A percentile compares a stretch with the other conserved stretches of the same genome.
phyloP scores from a whole-genome alignment of 2,113 vertebrate species.

The Odocoileus hemionus region DNA sequence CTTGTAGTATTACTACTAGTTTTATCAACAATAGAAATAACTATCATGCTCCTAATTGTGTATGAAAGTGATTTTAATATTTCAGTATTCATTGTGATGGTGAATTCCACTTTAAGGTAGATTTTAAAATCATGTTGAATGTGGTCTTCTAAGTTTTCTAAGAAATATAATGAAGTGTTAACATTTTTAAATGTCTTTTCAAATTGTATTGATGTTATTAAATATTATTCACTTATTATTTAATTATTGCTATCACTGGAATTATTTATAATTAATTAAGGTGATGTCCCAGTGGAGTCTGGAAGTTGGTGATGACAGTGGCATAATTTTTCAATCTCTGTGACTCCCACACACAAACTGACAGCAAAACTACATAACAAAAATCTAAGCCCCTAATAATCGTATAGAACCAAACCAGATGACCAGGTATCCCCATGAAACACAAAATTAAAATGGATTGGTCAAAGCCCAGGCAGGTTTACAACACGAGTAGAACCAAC shows the following conservation, averaged over 20 bases:
- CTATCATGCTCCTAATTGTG: not conserved
- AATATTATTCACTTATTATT: not conserved
- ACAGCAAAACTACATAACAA: not conserved
- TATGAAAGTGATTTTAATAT: not conserved
- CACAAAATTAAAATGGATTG: not conserved
- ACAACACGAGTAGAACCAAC: not conserved
- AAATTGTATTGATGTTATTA: not conserved
- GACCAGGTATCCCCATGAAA: not conserved
- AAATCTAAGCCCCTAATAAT: not conserved
- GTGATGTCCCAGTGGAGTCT: not conserved
- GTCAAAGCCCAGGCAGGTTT: not conserved
- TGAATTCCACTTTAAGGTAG: not conserved
- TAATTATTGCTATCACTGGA: not conserved
- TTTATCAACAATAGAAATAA: conserved; percentile 21
- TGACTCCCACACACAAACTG: not conserved
- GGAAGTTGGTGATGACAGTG: not conserved
- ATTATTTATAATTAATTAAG: not conserved
- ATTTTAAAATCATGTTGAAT: not conserved
- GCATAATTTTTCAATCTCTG: not conserved
- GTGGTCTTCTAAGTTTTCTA: not conserved
- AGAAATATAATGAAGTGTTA: not conserved
- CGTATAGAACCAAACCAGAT: not conserved
- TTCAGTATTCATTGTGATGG: not conserved
- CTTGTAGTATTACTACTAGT: not conserved
- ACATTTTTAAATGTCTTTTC: not conserved